Evolutionary conservation across 2,888 invertebrate genomes (phyloP).

Genomic region (Dasypolia templi): DNA sequence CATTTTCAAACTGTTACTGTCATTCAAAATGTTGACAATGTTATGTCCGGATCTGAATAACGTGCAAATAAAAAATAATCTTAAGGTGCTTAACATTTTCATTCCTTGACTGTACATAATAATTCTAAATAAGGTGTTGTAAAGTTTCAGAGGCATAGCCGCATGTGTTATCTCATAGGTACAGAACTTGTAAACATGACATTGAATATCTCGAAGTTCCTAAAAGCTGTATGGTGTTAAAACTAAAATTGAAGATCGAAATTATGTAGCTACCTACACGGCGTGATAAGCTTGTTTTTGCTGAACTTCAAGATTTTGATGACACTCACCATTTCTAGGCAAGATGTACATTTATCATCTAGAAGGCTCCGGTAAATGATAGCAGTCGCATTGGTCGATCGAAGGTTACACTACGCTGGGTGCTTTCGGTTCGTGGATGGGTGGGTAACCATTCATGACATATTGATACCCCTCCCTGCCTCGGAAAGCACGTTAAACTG

Average conservation of each 20-base stretch:
- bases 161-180: constrained; percentile 5
- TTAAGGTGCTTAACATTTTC: not conserved
- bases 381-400: too few relatives aligned
- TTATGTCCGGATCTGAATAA: not conserved
- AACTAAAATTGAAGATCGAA: constrained; percentile 36
- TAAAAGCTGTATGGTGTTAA: constrained; percentile 46
- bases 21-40: not conserved
- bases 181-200: constrained; percentile 36
- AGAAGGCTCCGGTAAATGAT: too few relatives aligned
- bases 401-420: too few relatives aligned
- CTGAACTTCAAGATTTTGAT: not conserved
- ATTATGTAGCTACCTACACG: constrained; percentile 30
- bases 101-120: not conserved
- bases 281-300: not conserved
- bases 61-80: not conserved
- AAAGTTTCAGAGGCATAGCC: constrained; percentile 4
- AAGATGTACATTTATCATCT: not conserved
- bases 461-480: too few relatives aligned
- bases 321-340: not conserved
- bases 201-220: constrained; percentile 33
- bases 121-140: not conserved
- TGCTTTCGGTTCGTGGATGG: too few relatives aligned
- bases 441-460: too few relatives aligned
- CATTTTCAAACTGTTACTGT: not conserved
- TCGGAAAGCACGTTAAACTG: too few relatives aligned